Evolutionary conservation across 2,888 invertebrate species (phyloP).

Genomic region (Lamproptera curius): DNA sequence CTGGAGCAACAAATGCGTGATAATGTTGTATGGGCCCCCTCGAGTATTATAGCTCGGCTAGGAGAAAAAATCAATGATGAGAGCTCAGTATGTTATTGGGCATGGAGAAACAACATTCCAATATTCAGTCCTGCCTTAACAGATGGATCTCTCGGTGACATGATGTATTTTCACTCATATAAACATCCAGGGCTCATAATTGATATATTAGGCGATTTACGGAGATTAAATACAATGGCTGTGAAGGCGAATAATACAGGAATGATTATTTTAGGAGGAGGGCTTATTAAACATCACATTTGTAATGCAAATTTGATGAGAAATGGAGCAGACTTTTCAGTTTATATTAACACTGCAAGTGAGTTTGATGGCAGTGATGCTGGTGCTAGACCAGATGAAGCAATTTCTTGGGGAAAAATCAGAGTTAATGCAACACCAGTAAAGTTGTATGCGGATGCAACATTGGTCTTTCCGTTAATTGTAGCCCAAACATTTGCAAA

Average conservation of each 20-base stretch:
- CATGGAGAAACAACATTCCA: constrained; percentile 96
- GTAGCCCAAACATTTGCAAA: constrained; percentile 98
- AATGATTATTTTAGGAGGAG: constrained; percentile 97
- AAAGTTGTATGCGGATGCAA: constrained; percentile 96
- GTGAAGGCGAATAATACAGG: constrained; percentile 96
- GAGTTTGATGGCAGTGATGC: constrained; percentile 99
- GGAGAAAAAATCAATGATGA: constrained; percentile 95
- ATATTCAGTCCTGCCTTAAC: constrained; percentile 98
- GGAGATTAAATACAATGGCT: constrained; percentile 94
- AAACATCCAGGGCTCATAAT: constrained; percentile 94
- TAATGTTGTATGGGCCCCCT: constrained; percentile 91
- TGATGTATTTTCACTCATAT: constrained; percentile 99
- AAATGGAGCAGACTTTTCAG: constrained; percentile 97
- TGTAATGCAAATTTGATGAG: constrained; percentile 99
- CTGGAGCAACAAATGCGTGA: constrained; percentile 89
- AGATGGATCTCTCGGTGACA: constrained; percentile 98
- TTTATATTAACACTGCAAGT: constrained; percentile 95
- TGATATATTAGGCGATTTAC: constrained; percentile 95
- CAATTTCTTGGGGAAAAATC: constrained; percentile 99
- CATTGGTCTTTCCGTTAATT: constrained; percentile 94
- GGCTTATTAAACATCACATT: constrained; percentile 98
- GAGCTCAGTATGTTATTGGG: constrained; percentile 98
- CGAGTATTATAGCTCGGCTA: constrained; percentile 79
- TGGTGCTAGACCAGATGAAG: constrained; percentile 98
- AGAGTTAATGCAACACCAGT: constrained; percentile 91